Evolutionary conservation across 2,113 vertebrate species (phyloP), one percentile per base, ranked within the genome.

Genomic region (Indicator maculatus): DNA sequence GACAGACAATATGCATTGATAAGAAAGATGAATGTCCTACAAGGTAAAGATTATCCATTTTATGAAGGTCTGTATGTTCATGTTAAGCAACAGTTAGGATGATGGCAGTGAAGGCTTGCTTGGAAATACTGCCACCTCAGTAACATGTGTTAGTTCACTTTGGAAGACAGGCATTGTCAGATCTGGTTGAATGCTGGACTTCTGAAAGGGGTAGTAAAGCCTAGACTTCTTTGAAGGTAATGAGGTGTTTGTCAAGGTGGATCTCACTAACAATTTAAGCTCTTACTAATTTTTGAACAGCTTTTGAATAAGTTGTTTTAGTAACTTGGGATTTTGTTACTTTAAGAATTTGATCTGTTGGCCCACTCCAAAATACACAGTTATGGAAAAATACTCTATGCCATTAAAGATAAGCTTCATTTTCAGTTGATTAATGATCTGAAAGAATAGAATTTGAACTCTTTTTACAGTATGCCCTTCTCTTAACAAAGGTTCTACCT

Each of bases 1-100:
- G 99, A 71, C 99, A 99, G 88, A 98, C 98, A 5, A 99, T 99
- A 98, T 99, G 98, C 89, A 99, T 99, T 97, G 98, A 99, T 97
- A 98, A 98, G 96, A 99, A 99, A 97, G 99, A 99, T 86, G 99
- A 99, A 89, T 99, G 98, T 96, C 99, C 99, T 72, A 99, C 98
- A 74, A 99, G 99, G 99, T 99, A 97, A 96, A 83, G 77, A 63
- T 79, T 17, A 26, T 52, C 85, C 13, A 11, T 16, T 65, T 89
- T 36, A 18, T 89, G 41, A 39, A 80, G 14, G 41, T 80, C 20
- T 93, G 85, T 88, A 45, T 23, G 6, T 61, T 78, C 18, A 33
- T 67, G 14, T 60, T 52, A 81, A 66, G 45, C 64, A 83, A 11
- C 63, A 88, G 47, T 27, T 50, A 12, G 28, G 18, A 12, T 91